phyloP scores from a whole-genome alignment of 2,113 vertebrate species.

The Numida meleagris region DNA sequence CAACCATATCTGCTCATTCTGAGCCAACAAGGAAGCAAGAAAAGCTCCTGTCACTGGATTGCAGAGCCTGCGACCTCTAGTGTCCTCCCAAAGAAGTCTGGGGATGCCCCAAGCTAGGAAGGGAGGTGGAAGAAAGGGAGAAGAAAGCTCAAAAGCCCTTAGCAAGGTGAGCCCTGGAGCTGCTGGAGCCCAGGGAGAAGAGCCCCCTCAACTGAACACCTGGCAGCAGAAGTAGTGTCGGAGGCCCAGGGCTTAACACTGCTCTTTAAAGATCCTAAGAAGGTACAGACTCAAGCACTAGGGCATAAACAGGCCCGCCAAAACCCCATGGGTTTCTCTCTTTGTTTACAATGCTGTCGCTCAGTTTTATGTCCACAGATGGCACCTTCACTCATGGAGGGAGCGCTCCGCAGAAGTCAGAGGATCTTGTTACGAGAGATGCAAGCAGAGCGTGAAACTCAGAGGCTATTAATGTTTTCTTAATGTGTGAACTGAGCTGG shows the following conservation, averaged over 20 bases:
- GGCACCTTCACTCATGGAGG: background rate
- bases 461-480: constrained; percentile 40
- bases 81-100: background rate
- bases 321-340: background rate
- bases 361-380: background rate
- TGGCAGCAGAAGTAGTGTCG: background rate
- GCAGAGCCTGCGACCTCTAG: background rate
- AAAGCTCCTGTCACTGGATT: background rate
- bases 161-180: background rate
- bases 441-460: constrained; percentile 57
- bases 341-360: background rate
- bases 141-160: background rate
- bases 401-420: background rate
- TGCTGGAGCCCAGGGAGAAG: background rate
- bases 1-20: background rate
- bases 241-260: background rate
- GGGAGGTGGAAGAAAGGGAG: background rate
- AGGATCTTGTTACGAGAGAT: background rate
- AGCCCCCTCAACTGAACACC: background rate
- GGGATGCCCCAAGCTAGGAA: background rate
- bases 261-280: background rate
- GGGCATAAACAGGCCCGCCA: background rate
- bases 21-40: background rate
- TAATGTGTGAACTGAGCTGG: constrained; percentile 25
- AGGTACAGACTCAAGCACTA: background rate